Conservation (phyloP, 2,797 vertebrate genomes). For the Scolopax bukidnonensis region DNA sequence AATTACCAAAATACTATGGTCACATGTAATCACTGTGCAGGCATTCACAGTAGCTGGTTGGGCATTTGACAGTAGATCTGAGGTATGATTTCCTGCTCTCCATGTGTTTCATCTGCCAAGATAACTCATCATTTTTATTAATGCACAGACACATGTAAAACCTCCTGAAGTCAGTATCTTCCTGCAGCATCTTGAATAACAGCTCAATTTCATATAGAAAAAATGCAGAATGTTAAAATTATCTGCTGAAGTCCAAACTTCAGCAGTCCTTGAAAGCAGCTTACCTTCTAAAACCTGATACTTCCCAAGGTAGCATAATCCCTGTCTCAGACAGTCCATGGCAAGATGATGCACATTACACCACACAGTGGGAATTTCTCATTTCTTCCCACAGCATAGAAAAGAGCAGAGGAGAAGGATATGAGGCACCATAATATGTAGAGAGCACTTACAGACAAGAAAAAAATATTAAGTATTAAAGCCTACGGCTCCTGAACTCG, state of each 20-base stretch:
- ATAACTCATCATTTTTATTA: neutral
- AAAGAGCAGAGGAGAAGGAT: neutral
- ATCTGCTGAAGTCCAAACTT: neutral
- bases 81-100: neutral
- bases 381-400: neutral
- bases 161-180: neutral
- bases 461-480: neutral
- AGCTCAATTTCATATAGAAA: neutral
- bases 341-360: neutral
- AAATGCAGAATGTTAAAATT: constrained; percentile 13
- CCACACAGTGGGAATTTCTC: neutral
- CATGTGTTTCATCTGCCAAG: neutral
- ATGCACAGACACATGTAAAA: neutral
- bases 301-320: neutral
- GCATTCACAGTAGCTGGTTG: neutral
- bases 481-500: neutral
- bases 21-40: neutral
- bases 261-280: constrained; percentile 10
- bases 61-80: neutral
- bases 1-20: neutral
- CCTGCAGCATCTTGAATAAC: neutral
- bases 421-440: neutral
- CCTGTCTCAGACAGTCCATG: neutral
- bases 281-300: constrained; percentile 11
- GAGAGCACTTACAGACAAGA: neutral